Conservation (phyloP, 1,140 invertebrate genomes). For the Nasonia vitripennis region DNA sequence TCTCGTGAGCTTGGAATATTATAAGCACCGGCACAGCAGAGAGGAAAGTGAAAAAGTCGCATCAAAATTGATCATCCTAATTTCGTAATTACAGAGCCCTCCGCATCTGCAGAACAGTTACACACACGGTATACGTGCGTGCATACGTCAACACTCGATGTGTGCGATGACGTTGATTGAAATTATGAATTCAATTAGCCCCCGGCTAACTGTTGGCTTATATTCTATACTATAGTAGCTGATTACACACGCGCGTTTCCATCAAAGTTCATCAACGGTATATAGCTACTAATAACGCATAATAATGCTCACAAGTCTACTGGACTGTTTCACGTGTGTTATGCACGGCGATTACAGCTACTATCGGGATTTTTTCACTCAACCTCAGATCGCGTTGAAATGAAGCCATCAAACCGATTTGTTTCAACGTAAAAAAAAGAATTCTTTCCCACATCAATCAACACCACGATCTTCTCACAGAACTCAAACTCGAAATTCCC, state of each 20-base stretch:
- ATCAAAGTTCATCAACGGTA: conserved; percentile 1
- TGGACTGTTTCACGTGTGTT: too few relatives aligned
- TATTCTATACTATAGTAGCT: not conserved
- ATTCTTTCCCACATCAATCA: too few relatives aligned
- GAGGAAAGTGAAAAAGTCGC: not conserved
- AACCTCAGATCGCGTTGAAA: too few relatives aligned
- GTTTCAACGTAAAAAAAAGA: too few relatives aligned
- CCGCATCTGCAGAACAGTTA: not conserved
- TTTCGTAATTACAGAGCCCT: too few relatives aligned
- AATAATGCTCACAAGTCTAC: too few relatives aligned
- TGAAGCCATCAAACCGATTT: too few relatives aligned
- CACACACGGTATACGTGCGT: not conserved
- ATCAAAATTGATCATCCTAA: not conserved
- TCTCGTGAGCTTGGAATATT: not conserved
- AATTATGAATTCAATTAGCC: not conserved
- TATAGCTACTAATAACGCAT: not conserved
- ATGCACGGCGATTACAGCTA: too few relatives aligned
- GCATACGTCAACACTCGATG: not conserved
- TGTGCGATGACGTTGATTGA: not conserved
- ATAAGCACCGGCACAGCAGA: not conserved
- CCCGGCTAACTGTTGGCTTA: not conserved
- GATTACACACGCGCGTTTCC: not conserved
- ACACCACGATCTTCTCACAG: not conserved
- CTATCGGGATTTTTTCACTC: too few relatives aligned
- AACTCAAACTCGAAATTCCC: not conserved